Base-by-base conservation (phyloP, 2,888 invertebrate genomes). In the Dimorphilus gyrociliatus region DNA sequence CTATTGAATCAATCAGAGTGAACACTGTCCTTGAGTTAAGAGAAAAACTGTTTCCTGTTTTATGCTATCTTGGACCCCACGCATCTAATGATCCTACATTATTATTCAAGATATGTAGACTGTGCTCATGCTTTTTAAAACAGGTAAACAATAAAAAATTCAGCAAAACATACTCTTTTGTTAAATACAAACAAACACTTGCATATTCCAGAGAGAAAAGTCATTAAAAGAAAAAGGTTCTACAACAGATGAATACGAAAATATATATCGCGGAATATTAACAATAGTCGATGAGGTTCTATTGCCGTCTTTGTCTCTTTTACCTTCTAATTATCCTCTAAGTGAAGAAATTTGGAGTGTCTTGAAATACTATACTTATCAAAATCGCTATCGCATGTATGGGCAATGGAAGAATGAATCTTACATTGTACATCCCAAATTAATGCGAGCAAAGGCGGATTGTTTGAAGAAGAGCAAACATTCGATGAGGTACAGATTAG, bases 381-480 rank as follows among this genome's bases (percentile, higher is more conserved):
- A 58, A 37, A 48, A 56, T 33, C 48, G 65, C 46, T 82, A 80
- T 53, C 78, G 82, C 44, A 67, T 94, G 39, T 97, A 97, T 60
- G 79, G 81, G 1, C 75, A 85, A 30, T 99, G 94, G 97, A 92
- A 94, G 63, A 85, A 85, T 52, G 85, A 88, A 34, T 75, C 78
- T 0, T 76, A 76, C 43, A 70, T 73, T 35, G 67, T 76, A 26
- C 82, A 90, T 61, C 81, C 92, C 0, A 72, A 77, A 23, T 64
- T 97, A 30, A 72, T 88, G 51, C 71, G 79, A 14, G 78, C 81
- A 19, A 72, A 80, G 24, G 86, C 82, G 1, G 80, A 82, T 53
- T 77, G 81, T 0, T 72, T 85, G 42, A 86, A 88, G 53, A 75
- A 81, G 51, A 81, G 90, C 27, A 88, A 88, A 57, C 85, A 85